These are phyloP conservation scores for Protodeltote pygarga DNA, from an alignment of 2,888 invertebrate genomes.

Conservation along the genomic window DNA sequence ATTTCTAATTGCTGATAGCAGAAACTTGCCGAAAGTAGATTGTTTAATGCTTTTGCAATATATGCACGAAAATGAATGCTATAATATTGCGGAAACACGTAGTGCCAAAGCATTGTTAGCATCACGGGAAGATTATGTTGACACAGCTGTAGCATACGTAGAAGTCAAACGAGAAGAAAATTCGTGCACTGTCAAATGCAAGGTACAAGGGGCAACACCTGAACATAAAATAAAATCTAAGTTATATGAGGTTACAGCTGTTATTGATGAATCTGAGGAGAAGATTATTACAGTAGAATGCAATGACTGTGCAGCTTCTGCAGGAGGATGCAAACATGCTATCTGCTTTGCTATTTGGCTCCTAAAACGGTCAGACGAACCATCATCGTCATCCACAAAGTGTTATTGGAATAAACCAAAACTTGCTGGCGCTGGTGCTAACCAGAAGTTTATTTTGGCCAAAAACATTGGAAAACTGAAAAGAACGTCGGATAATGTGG, in stretches of 20 bases:
- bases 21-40: too few relatives aligned
- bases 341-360: conserved; percentile 22
- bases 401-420: conserved; percentile 24
- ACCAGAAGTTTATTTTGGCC: conserved; percentile 7
- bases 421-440: conserved; percentile 8
- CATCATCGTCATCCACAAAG: conserved; percentile 7
- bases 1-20: too few relatives aligned
- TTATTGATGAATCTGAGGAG: conserved; percentile 5
- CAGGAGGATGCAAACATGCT: conserved; percentile 21
- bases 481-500: not conserved
- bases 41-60: too few relatives aligned
- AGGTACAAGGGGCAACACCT: conserved; percentile 13
- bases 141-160: conserved; percentile 16
- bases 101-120: conserved; percentile 13
- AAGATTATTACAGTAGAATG: conserved; percentile 4
- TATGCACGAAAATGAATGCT: conserved; percentile 3
- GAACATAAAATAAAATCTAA: conserved; percentile 15
- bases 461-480: conserved; percentile 6
- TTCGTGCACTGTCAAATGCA: conserved; percentile 13
- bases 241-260: not conserved
- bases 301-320: conserved; percentile 23
- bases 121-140: conserved; percentile 13
- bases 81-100: conserved; percentile 8
- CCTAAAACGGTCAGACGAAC: conserved; percentile 15
- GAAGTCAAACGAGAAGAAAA: conserved; percentile 12